Percentiles rank a stretch among this genome's conserved stretches.
Evolutionary conservation across 1,140 invertebrate species (phyloP).

Genomic region (Bursaphelenchus mucronatus): DNA sequence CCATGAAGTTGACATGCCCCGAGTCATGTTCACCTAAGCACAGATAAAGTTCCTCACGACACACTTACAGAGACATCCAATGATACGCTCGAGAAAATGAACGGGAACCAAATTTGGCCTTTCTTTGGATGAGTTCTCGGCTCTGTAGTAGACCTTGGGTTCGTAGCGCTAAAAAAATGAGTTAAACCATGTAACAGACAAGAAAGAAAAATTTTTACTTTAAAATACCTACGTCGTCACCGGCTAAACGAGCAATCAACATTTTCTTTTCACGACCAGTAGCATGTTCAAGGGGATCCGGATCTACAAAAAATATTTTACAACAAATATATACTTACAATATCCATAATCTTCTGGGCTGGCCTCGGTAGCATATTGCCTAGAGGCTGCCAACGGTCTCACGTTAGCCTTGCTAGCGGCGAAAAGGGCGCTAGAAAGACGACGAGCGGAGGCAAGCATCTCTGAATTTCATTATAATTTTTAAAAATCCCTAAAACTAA

Average conservation of each 20-base stretch:
- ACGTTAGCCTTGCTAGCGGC: too few relatives aligned
- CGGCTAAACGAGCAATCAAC: slow-evolving; percentile 74
- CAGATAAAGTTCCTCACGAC: slow-evolving; percentile 10
- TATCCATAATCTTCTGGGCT: slow-evolving; percentile 59
- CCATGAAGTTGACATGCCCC: slow-evolving; percentile 83
- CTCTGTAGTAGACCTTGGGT: slow-evolving; percentile 59
- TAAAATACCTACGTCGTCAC: slow-evolving; percentile 72
- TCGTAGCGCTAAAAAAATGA: slow-evolving; percentile 53
- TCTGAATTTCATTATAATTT: too few relatives aligned
- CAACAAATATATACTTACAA: slow-evolving; percentile 31
- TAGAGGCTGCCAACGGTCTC: too few relatives aligned
- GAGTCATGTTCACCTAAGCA: slow-evolving; percentile 76
- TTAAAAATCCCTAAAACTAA: too few relatives aligned
- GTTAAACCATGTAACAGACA: neutral
- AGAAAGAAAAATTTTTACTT: neutral
- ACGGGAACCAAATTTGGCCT: slow-evolving; percentile 83
- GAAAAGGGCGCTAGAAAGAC: too few relatives aligned
- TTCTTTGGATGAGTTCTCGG: slow-evolving; percentile 75
- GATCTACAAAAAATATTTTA: slow-evolving; percentile 45
- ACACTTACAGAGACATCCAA: slow-evolving; percentile 82
- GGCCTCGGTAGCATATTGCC: slow-evolving; percentile 50
- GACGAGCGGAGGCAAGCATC: too few relatives aligned
- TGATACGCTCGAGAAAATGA: slow-evolving; percentile 77
- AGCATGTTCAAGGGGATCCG: slow-evolving; percentile 82
- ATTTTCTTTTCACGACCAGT: slow-evolving; percentile 86